Conservation (phyloP, 2,797 vertebrate genomes). For the Syncerus caffer region DNA sequence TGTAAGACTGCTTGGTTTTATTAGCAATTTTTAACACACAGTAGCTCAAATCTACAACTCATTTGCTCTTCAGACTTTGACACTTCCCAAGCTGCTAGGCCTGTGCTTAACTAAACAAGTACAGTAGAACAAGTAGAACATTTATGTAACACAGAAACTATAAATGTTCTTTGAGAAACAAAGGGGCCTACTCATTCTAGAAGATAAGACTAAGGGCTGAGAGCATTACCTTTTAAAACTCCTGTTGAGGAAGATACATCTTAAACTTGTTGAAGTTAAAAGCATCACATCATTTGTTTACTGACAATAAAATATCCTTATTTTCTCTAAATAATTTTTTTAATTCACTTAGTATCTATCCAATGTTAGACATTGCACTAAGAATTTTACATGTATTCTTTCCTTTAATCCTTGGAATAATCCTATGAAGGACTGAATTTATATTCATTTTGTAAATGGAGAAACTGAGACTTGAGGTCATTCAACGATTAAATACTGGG, state of each 20-base stretch:
- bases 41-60: slow-evolving; percentile 45
- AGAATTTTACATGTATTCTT: not conserved
- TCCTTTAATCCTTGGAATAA: not conserved
- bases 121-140: slow-evolving; percentile 54
- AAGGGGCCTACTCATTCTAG: slow-evolving; percentile 26
- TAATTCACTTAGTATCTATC: not conserved
- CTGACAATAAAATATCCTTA: slow-evolving; percentile 4
- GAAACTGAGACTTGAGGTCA: not conserved
- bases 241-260: not conserved
- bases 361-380: not conserved
- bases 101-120: slow-evolving; percentile 68
- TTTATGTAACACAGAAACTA: slow-evolving; percentile 67
- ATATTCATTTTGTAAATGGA: slow-evolving; percentile 22
- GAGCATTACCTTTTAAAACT: slow-evolving; percentile 36
- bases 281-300: not conserved
- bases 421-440: not conserved
- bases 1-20: not conserved
- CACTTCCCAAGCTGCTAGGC: slow-evolving; percentile 60
- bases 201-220: slow-evolving; percentile 36
- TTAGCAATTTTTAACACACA: slow-evolving; percentile 56
- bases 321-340: not conserved
- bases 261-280: not conserved
- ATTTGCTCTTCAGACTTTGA: slow-evolving; percentile 70
- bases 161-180: slow-evolving; percentile 59
- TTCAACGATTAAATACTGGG: not conserved